Conservation (phyloP, 2,888 invertebrate species). For the Synergus gifuensis region DNA sequence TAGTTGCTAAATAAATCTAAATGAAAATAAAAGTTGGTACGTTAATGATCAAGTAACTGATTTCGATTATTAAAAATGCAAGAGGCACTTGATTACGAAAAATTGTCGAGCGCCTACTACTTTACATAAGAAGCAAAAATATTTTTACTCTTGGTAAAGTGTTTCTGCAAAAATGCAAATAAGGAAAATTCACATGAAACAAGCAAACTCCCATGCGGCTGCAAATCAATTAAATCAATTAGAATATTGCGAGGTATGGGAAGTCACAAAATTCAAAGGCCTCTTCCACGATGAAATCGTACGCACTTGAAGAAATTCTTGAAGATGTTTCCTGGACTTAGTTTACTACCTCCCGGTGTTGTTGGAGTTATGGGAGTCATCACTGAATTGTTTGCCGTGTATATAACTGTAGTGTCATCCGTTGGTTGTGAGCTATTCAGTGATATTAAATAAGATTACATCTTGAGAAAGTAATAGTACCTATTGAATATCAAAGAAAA, state of each 20-base stretch:
- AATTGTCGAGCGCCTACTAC: constrained; percentile 40
- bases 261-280: constrained; percentile 49
- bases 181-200: constrained; percentile 60
- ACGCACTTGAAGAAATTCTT: constrained; percentile 98
- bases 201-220: constrained; percentile 67
- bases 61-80: background rate
- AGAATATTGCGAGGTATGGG: constrained; percentile 64
- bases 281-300: constrained; percentile 70
- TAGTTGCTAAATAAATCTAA: too few relatives aligned
- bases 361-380: constrained; percentile 82
- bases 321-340: constrained; percentile 93
- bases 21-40: too few relatives aligned
- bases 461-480: constrained; percentile 46
- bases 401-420: constrained; percentile 71
- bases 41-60: background rate
- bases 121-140: constrained; percentile 36
- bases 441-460: constrained; percentile 60
- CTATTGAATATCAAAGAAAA: background rate
- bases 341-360: constrained; percentile 82
- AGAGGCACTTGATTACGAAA: constrained; percentile 14
- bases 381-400: constrained; percentile 74
- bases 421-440: constrained; percentile 72
- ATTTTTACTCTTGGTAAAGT: constrained; percentile 40
- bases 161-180: constrained; percentile 48
- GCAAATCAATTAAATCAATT: constrained; percentile 62